phyloP scores from a whole-genome alignment of 37 sponge, comb jelly and placozoan species.

The Bolinopsis microptera region DNA sequence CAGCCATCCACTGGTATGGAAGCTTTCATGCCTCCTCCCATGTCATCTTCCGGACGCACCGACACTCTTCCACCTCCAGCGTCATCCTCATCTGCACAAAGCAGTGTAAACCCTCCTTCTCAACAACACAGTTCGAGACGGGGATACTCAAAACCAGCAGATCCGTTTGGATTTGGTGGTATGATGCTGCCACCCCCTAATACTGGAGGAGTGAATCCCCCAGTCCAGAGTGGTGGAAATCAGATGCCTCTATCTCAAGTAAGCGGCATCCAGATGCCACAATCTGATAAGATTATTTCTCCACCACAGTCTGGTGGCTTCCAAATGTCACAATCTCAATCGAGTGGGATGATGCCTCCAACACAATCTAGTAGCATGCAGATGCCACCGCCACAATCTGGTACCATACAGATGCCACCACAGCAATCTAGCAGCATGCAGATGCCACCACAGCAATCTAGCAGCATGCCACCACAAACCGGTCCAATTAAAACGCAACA shows the following conservation, averaged over 20 bases:
- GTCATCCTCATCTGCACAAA: too few species aligned
- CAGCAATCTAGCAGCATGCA: not conserved
- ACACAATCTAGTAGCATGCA: not conserved
- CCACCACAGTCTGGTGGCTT: not conserved
- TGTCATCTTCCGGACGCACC: not conserved
- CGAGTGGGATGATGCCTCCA: not conserved
- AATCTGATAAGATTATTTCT: not conserved
- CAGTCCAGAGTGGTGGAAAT: too few species aligned
- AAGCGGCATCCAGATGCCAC: not conserved
- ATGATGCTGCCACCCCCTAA: slow-evolving; percentile 13
- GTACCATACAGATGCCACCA: not conserved
- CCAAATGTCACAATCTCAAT: not conserved
- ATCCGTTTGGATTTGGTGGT: not conserved
- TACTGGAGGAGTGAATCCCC: too few species aligned
- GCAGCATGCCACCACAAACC: not conserved
- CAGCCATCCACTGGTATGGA: not conserved
- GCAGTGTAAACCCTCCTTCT: too few species aligned
- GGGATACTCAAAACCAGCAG: too few species aligned
- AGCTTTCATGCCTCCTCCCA: not conserved
- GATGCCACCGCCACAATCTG: not conserved
- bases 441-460: not conserved
- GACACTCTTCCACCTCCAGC: too few species aligned
- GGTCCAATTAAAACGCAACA: not conserved
- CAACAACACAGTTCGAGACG: too few species aligned
- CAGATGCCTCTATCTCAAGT: too few species aligned